Conservation (phyloP, 2,888 invertebrate species). For the Vesta saturnalis region DNA sequence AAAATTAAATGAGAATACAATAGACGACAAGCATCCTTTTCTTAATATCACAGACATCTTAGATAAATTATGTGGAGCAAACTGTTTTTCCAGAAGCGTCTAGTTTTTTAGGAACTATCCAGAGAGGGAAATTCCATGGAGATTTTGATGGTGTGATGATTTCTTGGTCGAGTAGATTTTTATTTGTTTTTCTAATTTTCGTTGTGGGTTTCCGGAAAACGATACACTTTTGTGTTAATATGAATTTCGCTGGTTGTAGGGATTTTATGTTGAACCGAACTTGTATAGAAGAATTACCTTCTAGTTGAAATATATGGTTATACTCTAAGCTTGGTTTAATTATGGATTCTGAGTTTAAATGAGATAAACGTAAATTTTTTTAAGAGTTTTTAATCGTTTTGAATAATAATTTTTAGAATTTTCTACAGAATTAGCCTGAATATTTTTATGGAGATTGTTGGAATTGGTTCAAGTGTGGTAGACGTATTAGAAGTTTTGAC, state of each 20-base stretch:
- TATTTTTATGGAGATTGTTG: not conserved
- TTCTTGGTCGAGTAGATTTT: conserved; percentile 39
- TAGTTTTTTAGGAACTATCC: no score
- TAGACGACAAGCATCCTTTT: no score
- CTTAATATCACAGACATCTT: no score
- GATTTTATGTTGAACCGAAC: not conserved
- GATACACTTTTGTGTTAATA: no score
- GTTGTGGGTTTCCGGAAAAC: no score
- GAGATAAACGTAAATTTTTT: not conserved
- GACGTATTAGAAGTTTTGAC: not conserved
- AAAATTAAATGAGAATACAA: no score
- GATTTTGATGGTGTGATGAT: conserved; percentile 51
- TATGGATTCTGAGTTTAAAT: not conserved
- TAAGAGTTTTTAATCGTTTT: no score
- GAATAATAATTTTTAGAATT: not conserved
- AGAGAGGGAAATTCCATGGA: conserved; percentile 54
- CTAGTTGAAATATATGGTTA: not conserved
- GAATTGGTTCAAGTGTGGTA: not conserved
- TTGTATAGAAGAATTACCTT: not conserved
- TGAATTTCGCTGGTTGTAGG: conserved; percentile 27
- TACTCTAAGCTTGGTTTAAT: not conserved
- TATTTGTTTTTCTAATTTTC: not conserved
- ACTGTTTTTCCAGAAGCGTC: conserved; percentile 50
- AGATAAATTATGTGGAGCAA: no score
- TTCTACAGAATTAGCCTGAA: not conserved